phyloP scores from a whole-genome alignment of 2,888 invertebrate species.

The Alloplasta piceator region DNA sequence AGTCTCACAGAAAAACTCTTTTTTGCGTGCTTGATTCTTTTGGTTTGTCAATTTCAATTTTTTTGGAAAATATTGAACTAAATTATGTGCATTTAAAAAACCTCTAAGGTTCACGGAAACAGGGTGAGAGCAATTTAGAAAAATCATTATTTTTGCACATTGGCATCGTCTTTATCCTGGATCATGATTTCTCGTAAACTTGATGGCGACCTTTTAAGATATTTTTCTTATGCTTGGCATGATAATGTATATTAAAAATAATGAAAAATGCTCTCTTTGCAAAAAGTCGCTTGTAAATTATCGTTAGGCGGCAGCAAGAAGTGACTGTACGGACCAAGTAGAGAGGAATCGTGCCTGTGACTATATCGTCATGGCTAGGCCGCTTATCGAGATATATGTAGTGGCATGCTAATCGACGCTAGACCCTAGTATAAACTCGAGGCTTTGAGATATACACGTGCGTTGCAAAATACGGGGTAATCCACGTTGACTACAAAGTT shows the following conservation, averaged over 20 bases:
- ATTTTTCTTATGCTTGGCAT: neutral
- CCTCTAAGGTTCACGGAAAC: no score
- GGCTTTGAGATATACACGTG: conserved; percentile 53
- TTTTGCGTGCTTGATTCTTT: no score
- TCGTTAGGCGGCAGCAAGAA: conserved; percentile 65
- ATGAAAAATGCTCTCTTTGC: neutral
- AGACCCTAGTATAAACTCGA: conserved; percentile 56
- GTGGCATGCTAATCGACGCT: conserved; percentile 80
- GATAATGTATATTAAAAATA: conserved; percentile 15
- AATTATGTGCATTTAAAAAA: no score
- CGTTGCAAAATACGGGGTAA: neutral
- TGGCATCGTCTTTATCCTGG: no score
- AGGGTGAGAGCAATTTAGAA: no score
- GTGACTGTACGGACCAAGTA: conserved; percentile 37
- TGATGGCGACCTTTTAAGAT: no score
- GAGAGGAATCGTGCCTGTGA: conserved; percentile 66
- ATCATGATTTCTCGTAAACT: no score
- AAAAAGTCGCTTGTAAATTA: conserved; percentile 69
- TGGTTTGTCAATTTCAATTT: no score
- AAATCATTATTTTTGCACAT: no score
- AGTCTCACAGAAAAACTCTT: no score
- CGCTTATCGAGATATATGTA: conserved; percentile 80
- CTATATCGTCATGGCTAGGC: conserved; percentile 79
- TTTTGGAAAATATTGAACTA: no score
- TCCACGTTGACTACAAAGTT: no score